Evolutionary conservation across 2,113 vertebrate genomes (phyloP).

Genomic region (Octodon degus): DNA sequence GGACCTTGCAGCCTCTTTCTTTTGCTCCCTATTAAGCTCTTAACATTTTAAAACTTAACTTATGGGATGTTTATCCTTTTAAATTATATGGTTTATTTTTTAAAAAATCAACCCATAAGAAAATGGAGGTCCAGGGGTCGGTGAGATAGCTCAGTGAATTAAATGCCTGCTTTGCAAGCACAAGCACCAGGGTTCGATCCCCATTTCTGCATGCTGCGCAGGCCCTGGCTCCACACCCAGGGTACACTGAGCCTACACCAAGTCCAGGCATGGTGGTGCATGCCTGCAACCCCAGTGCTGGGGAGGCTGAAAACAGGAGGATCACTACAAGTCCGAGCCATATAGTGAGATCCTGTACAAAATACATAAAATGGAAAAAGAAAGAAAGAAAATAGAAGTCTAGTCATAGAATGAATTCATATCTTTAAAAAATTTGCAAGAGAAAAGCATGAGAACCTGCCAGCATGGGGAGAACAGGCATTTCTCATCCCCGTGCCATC

Average conservation of each 20-base stretch:
- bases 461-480: fast-evolving
- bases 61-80: background rate
- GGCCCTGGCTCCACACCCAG: too few relatives aligned
- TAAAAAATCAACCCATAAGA: background rate
- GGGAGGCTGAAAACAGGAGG: too few relatives aligned
- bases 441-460: background rate
- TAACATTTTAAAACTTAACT: background rate
- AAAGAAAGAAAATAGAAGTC: background rate
- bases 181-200: too few relatives aligned
- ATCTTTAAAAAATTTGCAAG: background rate
- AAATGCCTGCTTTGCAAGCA: too few relatives aligned
- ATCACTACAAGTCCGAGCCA: too few relatives aligned
- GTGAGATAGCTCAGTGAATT: too few relatives aligned
- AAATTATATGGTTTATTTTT: background rate
- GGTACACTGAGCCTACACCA: too few relatives aligned
- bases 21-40: background rate
- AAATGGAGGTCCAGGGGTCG: background rate
- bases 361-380: too few relatives aligned
- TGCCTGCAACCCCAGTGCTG: too few relatives aligned
- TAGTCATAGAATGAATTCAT: background rate
- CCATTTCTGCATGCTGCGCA: too few relatives aligned
- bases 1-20: background rate
- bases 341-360: too few relatives aligned
- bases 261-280: too few relatives aligned
- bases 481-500: background rate